Evolutionary conservation across 1,140 invertebrate genomes (phyloP).

Genomic region (Hyles euphorbiae): DNA sequence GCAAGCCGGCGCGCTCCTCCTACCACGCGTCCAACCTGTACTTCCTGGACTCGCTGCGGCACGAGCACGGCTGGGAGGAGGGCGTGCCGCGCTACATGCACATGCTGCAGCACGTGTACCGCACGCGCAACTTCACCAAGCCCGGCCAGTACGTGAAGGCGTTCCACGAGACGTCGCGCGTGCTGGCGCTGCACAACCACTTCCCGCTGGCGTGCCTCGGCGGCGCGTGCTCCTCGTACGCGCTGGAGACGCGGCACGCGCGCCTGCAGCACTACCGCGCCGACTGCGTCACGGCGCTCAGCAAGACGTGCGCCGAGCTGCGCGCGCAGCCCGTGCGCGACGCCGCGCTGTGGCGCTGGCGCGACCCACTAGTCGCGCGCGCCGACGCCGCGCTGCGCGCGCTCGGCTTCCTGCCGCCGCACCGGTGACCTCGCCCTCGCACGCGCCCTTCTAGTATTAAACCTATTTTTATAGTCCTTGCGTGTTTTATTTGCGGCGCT

Average conservation of each 20-base stretch:
- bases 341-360: slow-evolving; percentile 92
- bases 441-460: slow-evolving; percentile 45
- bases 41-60: slow-evolving; percentile 92
- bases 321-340: slow-evolving; percentile 89
- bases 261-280: slow-evolving; percentile 95
- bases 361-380: slow-evolving; percentile 82
- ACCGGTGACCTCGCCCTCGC: slow-evolving; percentile 40
- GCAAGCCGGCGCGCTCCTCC: slow-evolving; percentile 83
- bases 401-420: slow-evolving; percentile 83
- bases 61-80: slow-evolving; percentile 88
- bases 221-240: slow-evolving; percentile 89
- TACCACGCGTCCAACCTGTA: slow-evolving; percentile 96
- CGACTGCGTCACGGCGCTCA: slow-evolving; percentile 92
- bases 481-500: no score
- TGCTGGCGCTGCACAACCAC: slow-evolving; percentile 94
- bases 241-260: slow-evolving; percentile 88
- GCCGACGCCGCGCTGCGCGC: slow-evolving; percentile 82
- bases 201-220: slow-evolving; percentile 93
- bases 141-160: slow-evolving; percentile 96
- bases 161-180: slow-evolving; percentile 93
- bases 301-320: slow-evolving; percentile 90
- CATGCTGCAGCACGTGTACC: slow-evolving; percentile 95
- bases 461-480: slow-evolving; percentile 48
- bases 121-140: slow-evolving; percentile 93
- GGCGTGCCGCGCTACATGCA: slow-evolving; percentile 93